These are phyloP conservation scores for Delia radicum DNA, from an alignment of 1,140 invertebrate genomes.

Conservation along the genomic window DNA sequence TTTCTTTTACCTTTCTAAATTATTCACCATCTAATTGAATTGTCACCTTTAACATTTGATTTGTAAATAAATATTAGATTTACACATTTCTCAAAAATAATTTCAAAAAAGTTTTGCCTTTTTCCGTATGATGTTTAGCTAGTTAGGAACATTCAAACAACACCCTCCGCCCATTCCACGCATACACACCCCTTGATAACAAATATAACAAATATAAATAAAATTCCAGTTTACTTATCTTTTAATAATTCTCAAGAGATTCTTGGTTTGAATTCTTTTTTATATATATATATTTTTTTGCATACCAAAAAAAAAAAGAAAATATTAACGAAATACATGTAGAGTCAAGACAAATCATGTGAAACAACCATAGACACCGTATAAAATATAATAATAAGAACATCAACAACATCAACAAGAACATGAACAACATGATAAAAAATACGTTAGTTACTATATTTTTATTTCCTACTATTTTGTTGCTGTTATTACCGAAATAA, in stretches of 20 bases:
- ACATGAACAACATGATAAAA: background rate
- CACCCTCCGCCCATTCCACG: too few relatives aligned
- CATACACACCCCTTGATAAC: too few relatives aligned
- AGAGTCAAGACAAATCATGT: background rate
- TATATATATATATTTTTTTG: background rate
- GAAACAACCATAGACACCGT: background rate
- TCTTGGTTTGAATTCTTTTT: background rate
- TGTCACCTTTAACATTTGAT: slow-evolving; percentile 22
- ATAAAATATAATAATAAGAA: background rate
- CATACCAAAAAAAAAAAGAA: background rate
- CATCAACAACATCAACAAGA: background rate
- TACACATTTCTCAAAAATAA: background rate
- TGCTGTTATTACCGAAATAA: background rate
- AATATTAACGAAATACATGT: background rate
- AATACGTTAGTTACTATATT: background rate
- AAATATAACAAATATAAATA: background rate
- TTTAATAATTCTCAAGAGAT: background rate
- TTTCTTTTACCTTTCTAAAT: background rate
- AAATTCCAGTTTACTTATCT: slow-evolving; percentile 9
- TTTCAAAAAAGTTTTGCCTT: background rate
- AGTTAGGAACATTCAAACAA: too few relatives aligned
- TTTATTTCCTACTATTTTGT: background rate
- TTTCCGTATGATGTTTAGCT: background rate
- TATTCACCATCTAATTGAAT: slow-evolving; percentile 16
- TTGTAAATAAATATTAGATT: slow-evolving; percentile 16